phyloP scores from a whole-genome alignment of 92 coral and sea anemone genomes.

The Phenganax subtilis region DNA sequence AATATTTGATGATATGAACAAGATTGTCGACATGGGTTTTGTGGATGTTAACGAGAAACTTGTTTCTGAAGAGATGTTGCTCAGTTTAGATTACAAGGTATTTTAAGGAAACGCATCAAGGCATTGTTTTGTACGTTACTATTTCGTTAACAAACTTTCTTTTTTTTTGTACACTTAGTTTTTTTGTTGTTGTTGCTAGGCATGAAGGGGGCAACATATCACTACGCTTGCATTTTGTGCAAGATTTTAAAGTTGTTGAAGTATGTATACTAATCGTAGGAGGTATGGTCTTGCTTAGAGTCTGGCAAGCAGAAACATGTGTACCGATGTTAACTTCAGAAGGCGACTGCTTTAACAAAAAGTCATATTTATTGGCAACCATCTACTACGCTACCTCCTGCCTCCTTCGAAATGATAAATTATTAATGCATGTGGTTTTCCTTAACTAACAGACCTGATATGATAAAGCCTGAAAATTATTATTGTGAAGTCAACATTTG shows the following conservation, averaged over 20 bases:
- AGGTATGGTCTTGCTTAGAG: too few relatives aligned
- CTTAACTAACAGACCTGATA: constrained; percentile 35
- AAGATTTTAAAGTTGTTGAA: too few relatives aligned
- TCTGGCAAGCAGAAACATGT: too few relatives aligned
- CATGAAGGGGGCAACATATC: too few relatives aligned
- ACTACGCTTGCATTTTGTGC: too few relatives aligned
- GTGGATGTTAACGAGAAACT: background rate
- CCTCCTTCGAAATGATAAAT: background rate
- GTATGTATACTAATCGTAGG: too few relatives aligned
- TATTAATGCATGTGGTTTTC: background rate
- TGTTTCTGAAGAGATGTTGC: background rate
- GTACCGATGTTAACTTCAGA: too few relatives aligned
- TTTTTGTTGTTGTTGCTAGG: background rate
- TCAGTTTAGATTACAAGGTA: background rate
- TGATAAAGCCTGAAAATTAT: constrained; percentile 44
- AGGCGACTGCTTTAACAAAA: too few relatives aligned
- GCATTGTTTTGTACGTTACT: background rate
- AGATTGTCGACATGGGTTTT: background rate
- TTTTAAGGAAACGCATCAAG: background rate
- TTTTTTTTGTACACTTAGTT: background rate
- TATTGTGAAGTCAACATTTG: constrained; percentile 34
- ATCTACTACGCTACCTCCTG: too few relatives aligned
- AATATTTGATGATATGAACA: constrained; percentile 1
- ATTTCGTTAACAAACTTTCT: background rate
- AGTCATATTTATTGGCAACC: too few relatives aligned